These are phyloP conservation scores for Muschampia plurimacula DNA, from an alignment of 2,888 invertebrate species.

Conservation along the genomic window DNA sequence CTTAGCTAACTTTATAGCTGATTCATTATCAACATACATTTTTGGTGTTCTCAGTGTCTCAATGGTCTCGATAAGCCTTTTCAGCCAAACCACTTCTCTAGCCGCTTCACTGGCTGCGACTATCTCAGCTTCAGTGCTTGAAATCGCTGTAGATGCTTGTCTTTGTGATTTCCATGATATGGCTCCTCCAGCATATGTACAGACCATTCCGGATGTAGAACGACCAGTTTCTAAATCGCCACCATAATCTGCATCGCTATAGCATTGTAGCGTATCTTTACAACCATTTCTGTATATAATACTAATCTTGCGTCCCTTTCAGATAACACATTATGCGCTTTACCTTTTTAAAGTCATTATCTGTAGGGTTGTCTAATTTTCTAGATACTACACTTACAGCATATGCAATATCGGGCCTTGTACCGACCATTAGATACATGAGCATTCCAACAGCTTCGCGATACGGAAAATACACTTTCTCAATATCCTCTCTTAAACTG, in stretches of 20 bases:
- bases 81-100: not conserved
- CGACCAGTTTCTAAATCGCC: not conserved
- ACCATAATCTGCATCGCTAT: not conserved
- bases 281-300: not conserved
- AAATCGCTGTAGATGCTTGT: not conserved
- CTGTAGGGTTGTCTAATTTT: not conserved
- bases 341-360: not conserved
- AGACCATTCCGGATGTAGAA: not conserved
- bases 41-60: not conserved
- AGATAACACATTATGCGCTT: not conserved
- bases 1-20: not conserved
- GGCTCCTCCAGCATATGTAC: not conserved
- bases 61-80: not conserved
- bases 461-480: not conserved
- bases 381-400: constrained; percentile 1
- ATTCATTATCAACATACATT: not conserved
- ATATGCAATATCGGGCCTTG: not conserved
- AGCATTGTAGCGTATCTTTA: not conserved
- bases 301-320: not conserved
- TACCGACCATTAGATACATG: not conserved
- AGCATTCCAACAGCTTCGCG: not conserved
- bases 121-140: not conserved
- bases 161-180: not conserved
- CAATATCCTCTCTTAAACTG: not conserved
- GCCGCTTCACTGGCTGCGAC: constrained; percentile 1